These are phyloP conservation scores for Acanthopagrus latus DNA, from an alignment of 2,797 vertebrate genomes.

Conservation along the genomic window DNA sequence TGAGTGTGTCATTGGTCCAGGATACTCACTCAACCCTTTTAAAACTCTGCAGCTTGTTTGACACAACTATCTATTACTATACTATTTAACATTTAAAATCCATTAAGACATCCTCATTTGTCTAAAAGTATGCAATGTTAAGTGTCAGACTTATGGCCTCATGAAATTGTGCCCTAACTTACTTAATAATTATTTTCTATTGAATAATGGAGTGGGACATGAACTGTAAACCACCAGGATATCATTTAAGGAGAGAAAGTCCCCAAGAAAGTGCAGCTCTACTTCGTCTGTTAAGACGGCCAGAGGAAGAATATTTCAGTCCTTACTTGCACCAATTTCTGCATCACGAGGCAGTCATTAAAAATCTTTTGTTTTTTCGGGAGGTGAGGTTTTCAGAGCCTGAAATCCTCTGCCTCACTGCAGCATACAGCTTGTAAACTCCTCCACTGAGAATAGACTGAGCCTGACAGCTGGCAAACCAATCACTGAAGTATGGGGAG, in stretches of 20 bases:
- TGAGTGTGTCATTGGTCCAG: too few species aligned
- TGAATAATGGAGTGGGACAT: neutral
- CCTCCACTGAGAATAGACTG: constrained; percentile 24
- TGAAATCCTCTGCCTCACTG: neutral
- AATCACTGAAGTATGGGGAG: constrained; percentile 41
- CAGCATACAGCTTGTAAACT: constrained; percentile 23
- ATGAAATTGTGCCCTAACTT: neutral
- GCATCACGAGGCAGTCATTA: constrained; percentile 5
- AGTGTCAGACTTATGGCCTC: neutral
- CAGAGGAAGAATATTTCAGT: neutral
- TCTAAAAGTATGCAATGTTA: neutral
- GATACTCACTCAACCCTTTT: too few species aligned
- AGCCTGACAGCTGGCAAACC: constrained; percentile 52
- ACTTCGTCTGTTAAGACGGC: neutral
- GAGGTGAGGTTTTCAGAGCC: constrained; percentile 1
- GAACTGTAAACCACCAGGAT: constrained; percentile 1
- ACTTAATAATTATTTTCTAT: neutral
- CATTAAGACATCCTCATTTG: neutral
- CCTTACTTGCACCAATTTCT: neutral
- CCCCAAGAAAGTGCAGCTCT: neutral
- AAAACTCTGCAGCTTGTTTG: neutral
- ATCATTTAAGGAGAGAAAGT: neutral
- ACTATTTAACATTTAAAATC: too few species aligned
- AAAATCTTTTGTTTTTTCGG: constrained; percentile 2
- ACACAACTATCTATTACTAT: neutral